phyloP scores from a whole-genome alignment of 2,888 invertebrate species.

The Ceramica pisi region DNA sequence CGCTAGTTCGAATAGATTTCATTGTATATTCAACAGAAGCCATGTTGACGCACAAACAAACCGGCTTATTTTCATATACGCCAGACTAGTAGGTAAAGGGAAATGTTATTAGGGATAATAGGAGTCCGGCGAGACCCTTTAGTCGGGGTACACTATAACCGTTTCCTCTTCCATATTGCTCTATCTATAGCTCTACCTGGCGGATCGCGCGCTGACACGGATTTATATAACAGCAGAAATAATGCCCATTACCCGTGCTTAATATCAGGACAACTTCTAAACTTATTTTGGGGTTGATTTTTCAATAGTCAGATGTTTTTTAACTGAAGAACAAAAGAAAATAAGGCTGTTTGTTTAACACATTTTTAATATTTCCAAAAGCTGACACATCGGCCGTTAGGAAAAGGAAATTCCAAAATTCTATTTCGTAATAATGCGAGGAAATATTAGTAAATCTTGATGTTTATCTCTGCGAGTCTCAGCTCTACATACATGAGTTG shows the following conservation, averaged over 20 bases:
- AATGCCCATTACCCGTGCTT: background rate
- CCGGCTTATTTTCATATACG: conserved; percentile 67
- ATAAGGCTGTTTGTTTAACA: too few species aligned
- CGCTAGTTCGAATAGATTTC: conserved; percentile 41
- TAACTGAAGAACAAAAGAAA: too few species aligned
- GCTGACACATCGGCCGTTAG: background rate
- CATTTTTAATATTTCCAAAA: too few species aligned
- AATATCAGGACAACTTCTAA: conserved; percentile 28
- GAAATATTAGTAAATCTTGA: conserved; percentile 27
- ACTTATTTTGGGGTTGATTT: conserved; percentile 6
- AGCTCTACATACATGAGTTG: conserved; percentile 2
- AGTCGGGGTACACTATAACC: conserved; percentile 75
- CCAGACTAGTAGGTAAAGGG: conserved; percentile 67
- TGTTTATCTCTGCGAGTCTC: conserved; percentile 21
- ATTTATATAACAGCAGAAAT: conserved; percentile 63
- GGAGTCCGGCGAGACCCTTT: conserved; percentile 74
- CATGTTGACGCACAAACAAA: conserved; percentile 62
- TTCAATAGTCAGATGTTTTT: too few species aligned
- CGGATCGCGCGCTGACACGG: conserved; percentile 54
- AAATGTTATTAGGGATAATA: conserved; percentile 78
- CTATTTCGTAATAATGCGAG: conserved; percentile 14
- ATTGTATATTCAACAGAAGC: conserved; percentile 59
- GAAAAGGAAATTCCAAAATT: conserved; percentile 24
- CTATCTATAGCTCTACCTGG: conserved; percentile 65
- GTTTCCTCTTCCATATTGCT: conserved; percentile 76